These are phyloP conservation scores for Montipora capricornis DNA, from an alignment of 64 coral and sea anemone species.

Conservation along the genomic window DNA sequence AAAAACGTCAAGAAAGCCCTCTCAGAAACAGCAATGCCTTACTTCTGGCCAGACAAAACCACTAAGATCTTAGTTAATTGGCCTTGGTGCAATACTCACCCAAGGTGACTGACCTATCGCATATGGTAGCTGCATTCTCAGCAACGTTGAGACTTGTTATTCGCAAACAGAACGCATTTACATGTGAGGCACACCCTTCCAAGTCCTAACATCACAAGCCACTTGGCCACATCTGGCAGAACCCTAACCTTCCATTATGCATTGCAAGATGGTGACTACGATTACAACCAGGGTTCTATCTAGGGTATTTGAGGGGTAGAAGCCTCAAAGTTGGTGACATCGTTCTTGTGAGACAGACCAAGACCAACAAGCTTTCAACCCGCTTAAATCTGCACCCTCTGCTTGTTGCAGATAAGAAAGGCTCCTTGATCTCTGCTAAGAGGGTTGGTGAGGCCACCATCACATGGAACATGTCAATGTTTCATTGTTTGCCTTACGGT, in stretches of 20 bases:
- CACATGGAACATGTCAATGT: not conserved
- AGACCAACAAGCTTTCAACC: not conserved
- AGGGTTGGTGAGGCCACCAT: not conserved
- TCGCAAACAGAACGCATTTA: slow-evolving; percentile 30
- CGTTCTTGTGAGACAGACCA: too few relatives aligned
- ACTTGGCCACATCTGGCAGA: slow-evolving; percentile 45
- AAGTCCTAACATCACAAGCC: slow-evolving; percentile 30
- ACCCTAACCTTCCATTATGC: slow-evolving; percentile 8
- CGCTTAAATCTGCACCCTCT: not conserved
- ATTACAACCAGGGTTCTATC: slow-evolving; percentile 1
- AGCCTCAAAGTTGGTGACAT: too few relatives aligned
- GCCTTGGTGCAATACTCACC: not conserved
- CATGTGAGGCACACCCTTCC: not conserved
- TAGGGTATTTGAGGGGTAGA: too few relatives aligned
- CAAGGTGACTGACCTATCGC: slow-evolving; percentile 9
- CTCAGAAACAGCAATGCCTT: not conserved
- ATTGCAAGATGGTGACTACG: slow-evolving; percentile 13
- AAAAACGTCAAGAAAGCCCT: slow-evolving; percentile 19
- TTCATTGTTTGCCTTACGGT: not conserved
- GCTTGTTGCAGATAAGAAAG: not conserved
- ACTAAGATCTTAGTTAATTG: slow-evolving; percentile 6
- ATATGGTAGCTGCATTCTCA: slow-evolving; percentile 20
- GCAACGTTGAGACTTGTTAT: not conserved
- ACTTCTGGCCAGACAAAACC: slow-evolving; percentile 3
- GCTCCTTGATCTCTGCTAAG: not conserved